Conservation (phyloP, 2,797 vertebrate genomes). For the Enteromius argenteus region DNA sequence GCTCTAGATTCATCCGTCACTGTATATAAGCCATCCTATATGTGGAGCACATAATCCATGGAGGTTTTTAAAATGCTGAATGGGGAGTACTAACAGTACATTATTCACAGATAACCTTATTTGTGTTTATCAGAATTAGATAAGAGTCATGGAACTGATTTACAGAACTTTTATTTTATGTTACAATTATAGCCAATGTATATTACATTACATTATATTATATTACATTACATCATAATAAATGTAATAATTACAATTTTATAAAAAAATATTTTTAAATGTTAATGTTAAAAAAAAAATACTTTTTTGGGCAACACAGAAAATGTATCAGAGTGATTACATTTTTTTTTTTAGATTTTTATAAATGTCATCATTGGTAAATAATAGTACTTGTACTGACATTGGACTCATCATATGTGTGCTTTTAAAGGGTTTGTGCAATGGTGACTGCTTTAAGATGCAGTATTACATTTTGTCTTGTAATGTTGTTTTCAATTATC, state of each 20-base stretch:
- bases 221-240: not conserved
- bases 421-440: not conserved
- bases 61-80: not conserved
- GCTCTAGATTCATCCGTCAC: not conserved
- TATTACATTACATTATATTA: not conserved
- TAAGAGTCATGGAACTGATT: not conserved
- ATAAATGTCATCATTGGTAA: not conserved
- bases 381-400: not conserved
- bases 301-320: not conserved
- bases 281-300: not conserved
- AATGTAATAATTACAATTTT: no score
- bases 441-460: not conserved
- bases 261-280: no score
- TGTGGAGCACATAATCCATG: not conserved
- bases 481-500: conserved; percentile 39
- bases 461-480: conserved; percentile 5
- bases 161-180: not conserved
- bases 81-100: not conserved
- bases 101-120: not conserved
- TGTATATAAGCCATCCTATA: not conserved
- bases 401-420: not conserved
- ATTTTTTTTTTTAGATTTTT: not conserved
- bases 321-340: not conserved
- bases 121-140: not conserved
- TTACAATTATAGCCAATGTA: not conserved